These are phyloP conservation scores for Disparrhopalites patrizii DNA, from an alignment of 2,888 invertebrate genomes.

Conservation along the genomic window DNA sequence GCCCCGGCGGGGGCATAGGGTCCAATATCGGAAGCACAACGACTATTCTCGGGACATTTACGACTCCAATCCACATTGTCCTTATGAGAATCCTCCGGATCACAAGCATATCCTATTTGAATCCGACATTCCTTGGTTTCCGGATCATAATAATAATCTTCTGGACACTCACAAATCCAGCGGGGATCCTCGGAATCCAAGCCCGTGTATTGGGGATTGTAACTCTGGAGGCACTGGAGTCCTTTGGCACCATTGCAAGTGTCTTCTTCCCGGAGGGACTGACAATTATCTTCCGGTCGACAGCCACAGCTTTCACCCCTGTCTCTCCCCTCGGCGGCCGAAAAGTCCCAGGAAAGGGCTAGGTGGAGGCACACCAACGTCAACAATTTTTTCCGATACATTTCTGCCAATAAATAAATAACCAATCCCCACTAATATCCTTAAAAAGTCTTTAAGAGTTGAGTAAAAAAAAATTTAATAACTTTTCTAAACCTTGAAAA, in stretches of 20 bases:
- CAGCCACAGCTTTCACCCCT: too few relatives aligned
- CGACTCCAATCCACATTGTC: conserved; percentile 1
- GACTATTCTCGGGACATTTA: conserved; percentile 17
- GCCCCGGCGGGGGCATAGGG: conserved; percentile 23
- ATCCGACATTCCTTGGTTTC: conserved; percentile 22
- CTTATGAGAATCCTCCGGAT: neutral
- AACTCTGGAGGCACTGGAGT: conserved; percentile 14
- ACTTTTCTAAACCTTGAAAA: too few relatives aligned
- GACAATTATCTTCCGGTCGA: conserved; percentile 2
- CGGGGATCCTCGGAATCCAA: conserved; percentile 4
- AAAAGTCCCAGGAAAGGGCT: too few relatives aligned
- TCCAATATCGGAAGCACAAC: conserved; percentile 19
- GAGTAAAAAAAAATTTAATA: too few relatives aligned
- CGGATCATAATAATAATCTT: conserved; percentile 18
- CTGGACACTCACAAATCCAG: conserved; percentile 23
- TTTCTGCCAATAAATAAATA: too few relatives aligned
- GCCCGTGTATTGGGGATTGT: neutral
- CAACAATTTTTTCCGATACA: too few relatives aligned
- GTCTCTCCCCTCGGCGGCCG: too few relatives aligned
- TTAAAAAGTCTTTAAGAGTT: too few relatives aligned
- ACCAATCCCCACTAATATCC: too few relatives aligned
- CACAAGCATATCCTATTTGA: conserved; percentile 19
- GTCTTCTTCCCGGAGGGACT: neutral
- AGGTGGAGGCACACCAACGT: too few relatives aligned
- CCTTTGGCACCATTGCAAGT: conserved; percentile 17